Percentiles rank a stretch among this genome's conserved stretches.
phyloP scores from a whole-genome alignment of 2,113 vertebrate genomes.

The Cnemophilus loriae region DNA sequence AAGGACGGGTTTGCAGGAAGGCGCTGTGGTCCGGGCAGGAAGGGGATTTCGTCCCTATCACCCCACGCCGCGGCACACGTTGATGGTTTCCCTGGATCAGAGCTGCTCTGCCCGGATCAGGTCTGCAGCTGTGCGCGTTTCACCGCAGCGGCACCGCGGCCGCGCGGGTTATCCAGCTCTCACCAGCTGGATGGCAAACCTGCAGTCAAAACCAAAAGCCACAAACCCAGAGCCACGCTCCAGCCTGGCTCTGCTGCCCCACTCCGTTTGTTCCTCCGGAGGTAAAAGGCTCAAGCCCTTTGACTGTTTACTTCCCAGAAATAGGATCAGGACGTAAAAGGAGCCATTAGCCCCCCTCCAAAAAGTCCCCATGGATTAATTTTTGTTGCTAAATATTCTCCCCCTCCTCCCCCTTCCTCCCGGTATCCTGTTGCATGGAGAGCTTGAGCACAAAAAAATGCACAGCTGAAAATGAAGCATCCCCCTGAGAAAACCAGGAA shows the following conservation, averaged over 20 bases:
- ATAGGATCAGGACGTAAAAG: not conserved
- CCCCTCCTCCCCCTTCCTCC: not conserved
- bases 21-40: not conserved
- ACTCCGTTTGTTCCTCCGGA: fast-evolving
- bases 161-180: fast-evolving
- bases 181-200: not conserved
- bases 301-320: not conserved
- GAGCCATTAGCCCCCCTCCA: not conserved
- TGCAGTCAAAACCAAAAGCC: not conserved
- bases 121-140: not conserved
- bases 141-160: not conserved
- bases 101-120: not conserved
- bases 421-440: not conserved
- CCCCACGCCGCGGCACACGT: fast-evolving
- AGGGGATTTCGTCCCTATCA: not conserved
- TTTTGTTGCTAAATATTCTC: not conserved
- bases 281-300: not conserved
- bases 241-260: not conserved
- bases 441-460: not conserved
- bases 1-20: not conserved
- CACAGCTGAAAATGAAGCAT: conserved; percentile 3
- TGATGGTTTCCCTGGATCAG: not conserved
- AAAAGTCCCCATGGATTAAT: not conserved
- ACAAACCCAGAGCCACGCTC: not conserved
- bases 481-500: not conserved